Percentiles rank a stretch among this genome's conserved stretches.
Conservation (phyloP, 2,113 vertebrate genomes). For the Cynoglossus semilaevis region DNA sequence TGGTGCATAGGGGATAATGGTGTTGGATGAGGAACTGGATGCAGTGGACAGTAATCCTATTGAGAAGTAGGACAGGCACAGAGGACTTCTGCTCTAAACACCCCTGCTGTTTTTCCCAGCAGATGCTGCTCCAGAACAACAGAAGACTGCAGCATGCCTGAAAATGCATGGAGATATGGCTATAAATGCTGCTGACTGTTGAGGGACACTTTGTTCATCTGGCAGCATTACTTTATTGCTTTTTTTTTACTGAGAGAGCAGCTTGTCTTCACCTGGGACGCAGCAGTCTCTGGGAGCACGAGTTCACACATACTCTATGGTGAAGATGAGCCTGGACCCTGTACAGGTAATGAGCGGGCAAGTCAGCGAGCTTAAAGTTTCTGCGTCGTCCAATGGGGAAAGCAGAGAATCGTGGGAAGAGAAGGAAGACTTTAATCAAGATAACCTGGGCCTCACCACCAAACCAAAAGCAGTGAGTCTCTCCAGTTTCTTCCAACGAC, state of each 20-base stretch:
- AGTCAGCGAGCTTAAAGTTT: slow-evolving; percentile 62
- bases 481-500: background rate
- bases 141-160: background rate
- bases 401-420: slow-evolving; percentile 70
- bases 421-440: slow-evolving; percentile 52
- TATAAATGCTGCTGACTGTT: slow-evolving; percentile 20
- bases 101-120: slow-evolving; percentile 22
- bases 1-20: slow-evolving; percentile 13
- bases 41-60: slow-evolving; percentile 38
- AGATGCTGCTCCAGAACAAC: slow-evolving; percentile 31
- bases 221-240: background rate
- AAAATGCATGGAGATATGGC: background rate
- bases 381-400: slow-evolving; percentile 69
- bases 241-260: background rate
- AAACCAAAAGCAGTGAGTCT: slow-evolving; percentile 72
- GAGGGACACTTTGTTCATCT: background rate
- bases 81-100: slow-evolving; percentile 17
- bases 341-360: slow-evolving; percentile 69
- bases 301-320: slow-evolving; percentile 39
- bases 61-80: slow-evolving; percentile 1
- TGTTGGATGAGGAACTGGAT: slow-evolving; percentile 29
- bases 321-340: slow-evolving; percentile 76
- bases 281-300: background rate
- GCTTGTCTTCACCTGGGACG: background rate
- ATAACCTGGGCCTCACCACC: slow-evolving; percentile 53